Evolutionary conservation across 2,888 invertebrate species (phyloP), one percentile per base, ranked within the genome.

Genomic region (Rhabditoides inermis): DNA sequence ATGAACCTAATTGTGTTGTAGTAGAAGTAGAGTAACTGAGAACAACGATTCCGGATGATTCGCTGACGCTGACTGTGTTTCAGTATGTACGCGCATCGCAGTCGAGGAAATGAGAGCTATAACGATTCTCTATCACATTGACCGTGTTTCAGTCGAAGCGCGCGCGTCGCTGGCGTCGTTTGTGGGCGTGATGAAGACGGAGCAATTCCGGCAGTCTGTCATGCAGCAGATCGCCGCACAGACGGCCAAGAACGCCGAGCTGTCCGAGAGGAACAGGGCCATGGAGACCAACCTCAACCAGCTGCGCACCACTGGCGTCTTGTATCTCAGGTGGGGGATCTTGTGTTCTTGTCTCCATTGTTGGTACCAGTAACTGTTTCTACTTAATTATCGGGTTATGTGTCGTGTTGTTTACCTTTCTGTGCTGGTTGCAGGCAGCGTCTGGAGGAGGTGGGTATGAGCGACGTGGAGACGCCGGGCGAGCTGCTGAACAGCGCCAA

Each of bases 401-500:
- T n/a, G n/a, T n/a, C n/a, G n/a, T n/a, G n/a, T n/a, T n/a, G n/a
- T n/a, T n/a, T n/a, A n/a, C n/a, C n/a, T n/a, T n/a, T n/a, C n/a
- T n/a, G n/a, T n/a, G n/a, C n/a, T n/a, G n/a, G n/a, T n/a, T n/a
- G n/a, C n/a, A 51, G 55, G 12, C 32, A 20, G 2, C 49, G 61
- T 2, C 53, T 66, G 15, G 32, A 48, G 3, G 61, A 66, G 28
- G 45, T 66, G 45, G 64, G 54, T 37, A 66, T 66, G 66, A 26
- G 36, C 12, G 49, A 50, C 5, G 66, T 61, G 7, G n/a, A 37
- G 3, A 56, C 56, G 28, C 62, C 62, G 1, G 40, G 53, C 12
- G 66, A 66, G 36, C 51, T 66, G 28, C 53, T 66, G 2, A 23
- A 45, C 28, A 61, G 65, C 5, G 63, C 65, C 2, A 67, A 67